These are phyloP conservation scores for Anguilla marmorata DNA, from an alignment of 2,797 vertebrate genomes.

Conservation along the genomic window DNA sequence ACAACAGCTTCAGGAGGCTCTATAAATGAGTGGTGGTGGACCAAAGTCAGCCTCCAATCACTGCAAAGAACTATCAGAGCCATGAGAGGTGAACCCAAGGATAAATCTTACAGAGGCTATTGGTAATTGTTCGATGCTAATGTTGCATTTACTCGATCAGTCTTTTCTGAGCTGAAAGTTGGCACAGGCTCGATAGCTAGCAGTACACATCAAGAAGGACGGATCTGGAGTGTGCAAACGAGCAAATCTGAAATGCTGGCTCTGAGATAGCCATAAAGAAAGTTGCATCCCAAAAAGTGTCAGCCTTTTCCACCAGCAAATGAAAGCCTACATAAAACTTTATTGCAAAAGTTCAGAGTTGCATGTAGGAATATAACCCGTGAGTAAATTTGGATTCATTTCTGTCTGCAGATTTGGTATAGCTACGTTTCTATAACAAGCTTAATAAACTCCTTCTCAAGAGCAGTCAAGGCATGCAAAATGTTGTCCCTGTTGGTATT, in stretches of 20 bases:
- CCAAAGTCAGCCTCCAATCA: background rate
- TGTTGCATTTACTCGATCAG: background rate
- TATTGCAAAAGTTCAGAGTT: background rate
- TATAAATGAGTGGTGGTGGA: background rate
- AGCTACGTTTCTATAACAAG: background rate
- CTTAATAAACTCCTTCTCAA: background rate
- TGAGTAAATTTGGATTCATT: background rate
- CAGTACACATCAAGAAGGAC: background rate
- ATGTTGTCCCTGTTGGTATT: background rate
- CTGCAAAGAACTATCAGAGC: background rate
- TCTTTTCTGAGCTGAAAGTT: background rate
- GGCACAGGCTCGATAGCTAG: background rate
- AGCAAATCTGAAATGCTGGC: background rate
- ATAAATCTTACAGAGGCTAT: background rate
- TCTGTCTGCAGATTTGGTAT: background rate
- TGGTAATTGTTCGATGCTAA: background rate
- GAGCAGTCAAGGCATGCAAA: background rate
- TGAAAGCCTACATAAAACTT: background rate
- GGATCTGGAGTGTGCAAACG: background rate
- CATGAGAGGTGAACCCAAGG: background rate
- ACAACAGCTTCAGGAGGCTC: background rate
- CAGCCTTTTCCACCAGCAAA: background rate
- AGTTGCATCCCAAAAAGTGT: background rate
- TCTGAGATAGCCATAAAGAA: background rate
- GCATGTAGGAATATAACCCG: background rate